These are phyloP conservation scores for Hyalella azteca DNA, from an alignment of 2,888 invertebrate genomes.

Conservation along the genomic window DNA sequence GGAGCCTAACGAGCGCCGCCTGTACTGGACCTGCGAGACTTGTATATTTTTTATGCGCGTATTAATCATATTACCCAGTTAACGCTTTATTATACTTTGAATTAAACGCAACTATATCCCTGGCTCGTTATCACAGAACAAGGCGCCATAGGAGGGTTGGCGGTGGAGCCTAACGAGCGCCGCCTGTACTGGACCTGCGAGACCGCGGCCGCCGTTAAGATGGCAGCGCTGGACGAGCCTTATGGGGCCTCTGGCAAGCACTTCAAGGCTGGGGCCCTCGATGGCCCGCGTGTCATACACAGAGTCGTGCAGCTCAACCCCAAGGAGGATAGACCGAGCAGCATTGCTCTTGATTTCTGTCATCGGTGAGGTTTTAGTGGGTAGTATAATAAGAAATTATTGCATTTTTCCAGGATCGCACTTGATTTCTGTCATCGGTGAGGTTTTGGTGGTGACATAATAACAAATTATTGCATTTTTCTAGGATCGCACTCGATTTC, in stretches of 20 bases:
- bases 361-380: no score
- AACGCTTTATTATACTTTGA: neutral
- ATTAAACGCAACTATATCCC: neutral
- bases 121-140: constrained; percentile 68
- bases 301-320: constrained; percentile 71
- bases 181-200: constrained; percentile 87
- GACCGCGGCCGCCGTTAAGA: constrained; percentile 76
- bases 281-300: constrained; percentile 61
- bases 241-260: neutral
- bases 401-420: no score
- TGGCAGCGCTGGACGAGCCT: constrained; percentile 60
- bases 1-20: constrained; percentile 71
- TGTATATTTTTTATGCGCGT: no score
- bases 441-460: no score
- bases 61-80: neutral
- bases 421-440: no score
- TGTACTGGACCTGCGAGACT: constrained; percentile 89
- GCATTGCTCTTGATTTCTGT: constrained; percentile 84
- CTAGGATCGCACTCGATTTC: no score
- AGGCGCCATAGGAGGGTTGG: constrained; percentile 86
- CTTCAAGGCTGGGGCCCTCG: constrained; percentile 64
- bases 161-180: constrained; percentile 73
- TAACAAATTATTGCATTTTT: no score
- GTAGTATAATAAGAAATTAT: no score
- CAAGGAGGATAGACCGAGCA: constrained; percentile 78